Conservation (phyloP, 2,888 invertebrate species). For the Meteorus colon region DNA sequence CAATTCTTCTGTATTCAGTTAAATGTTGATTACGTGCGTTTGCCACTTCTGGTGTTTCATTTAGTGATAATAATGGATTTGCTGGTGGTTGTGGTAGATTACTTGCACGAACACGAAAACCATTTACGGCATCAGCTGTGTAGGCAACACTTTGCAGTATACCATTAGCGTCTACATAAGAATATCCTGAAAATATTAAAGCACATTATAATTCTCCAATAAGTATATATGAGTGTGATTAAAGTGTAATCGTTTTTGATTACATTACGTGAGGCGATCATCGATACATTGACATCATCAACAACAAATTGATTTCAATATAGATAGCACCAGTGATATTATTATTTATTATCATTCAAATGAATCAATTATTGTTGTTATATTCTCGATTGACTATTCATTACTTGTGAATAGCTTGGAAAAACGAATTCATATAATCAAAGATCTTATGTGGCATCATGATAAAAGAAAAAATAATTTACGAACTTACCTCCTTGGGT, state of each 20-base stretch:
- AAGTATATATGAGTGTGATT: not conserved
- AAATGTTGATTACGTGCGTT: slow-evolving; percentile 73
- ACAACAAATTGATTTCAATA: no score
- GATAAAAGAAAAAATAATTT: not conserved
- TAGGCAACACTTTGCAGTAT: slow-evolving; percentile 79
- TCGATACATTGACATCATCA: no score
- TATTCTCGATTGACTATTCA: no score
- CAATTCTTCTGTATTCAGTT: slow-evolving; percentile 54
- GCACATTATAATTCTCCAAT: slow-evolving; percentile 13
- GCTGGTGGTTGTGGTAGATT: slow-evolving; percentile 73
- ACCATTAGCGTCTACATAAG: slow-evolving; percentile 81
- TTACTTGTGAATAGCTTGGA: no score
- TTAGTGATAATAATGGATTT: slow-evolving; percentile 62
- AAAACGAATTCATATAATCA: no score
- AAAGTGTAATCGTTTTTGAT: not conserved
- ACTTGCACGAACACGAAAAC: slow-evolving; percentile 79
- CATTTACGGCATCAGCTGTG: slow-evolving; percentile 77
- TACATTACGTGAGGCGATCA: no score
- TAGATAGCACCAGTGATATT: no score
- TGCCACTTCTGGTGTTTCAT: slow-evolving; percentile 74
- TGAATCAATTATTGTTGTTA: no score
- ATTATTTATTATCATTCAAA: no score
- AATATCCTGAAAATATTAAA: slow-evolving; percentile 74
- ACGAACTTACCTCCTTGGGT: slow-evolving; percentile 75
- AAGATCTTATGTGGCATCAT: not conserved